Evolutionary conservation across 2,113 vertebrate genomes (phyloP), one percentile per base, ranked within the genome.

Genomic region (Festucalex cinctus): DNA sequence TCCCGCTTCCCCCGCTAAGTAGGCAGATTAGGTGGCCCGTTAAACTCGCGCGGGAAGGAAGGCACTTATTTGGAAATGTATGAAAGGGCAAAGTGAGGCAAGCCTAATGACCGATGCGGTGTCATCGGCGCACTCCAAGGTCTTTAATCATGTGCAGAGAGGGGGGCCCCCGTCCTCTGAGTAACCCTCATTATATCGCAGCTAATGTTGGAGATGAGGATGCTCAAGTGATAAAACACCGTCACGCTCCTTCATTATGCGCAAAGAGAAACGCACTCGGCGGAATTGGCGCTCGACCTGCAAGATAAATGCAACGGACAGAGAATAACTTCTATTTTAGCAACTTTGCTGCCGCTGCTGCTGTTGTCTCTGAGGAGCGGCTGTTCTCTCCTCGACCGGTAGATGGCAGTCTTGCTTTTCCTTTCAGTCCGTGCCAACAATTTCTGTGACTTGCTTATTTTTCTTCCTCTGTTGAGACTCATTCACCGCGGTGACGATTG

Each of bases 121-220:
- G 89, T 89, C 89, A 83, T 71, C 58, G 19, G 68, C 43, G n/a
- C 79, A 76, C 86, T 85, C 86, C 68, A 22, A 65, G 78, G 71
- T 87, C 84, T 84, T 90, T 86, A 76, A 90, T 90, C 89, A 90
- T 86, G 46, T 67, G 81, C 12, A 48, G 86, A 81, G 83, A 83
- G 73, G 78, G n/a, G 9, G 12, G 3, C 63, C 77, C 86, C 81
- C 80, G 88, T 90, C 89, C 89, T 90, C 88, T 86, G 86, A 83
- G 86, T 89, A 88, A 89, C 88, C 89, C 89, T 90, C 86, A 81
- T 90, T 90, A 90, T 89, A 85, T 85, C 79, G 78, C 83, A 87
- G 89, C 89, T 90, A 90, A 90, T 90, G 89, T 87, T 86, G 88
- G 86, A 70, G 76, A 90, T 85, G 88, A 90, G 84, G 76, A 86